phyloP scores from a whole-genome alignment of 2,113 vertebrate genomes.

The Mustela nigripes region DNA sequence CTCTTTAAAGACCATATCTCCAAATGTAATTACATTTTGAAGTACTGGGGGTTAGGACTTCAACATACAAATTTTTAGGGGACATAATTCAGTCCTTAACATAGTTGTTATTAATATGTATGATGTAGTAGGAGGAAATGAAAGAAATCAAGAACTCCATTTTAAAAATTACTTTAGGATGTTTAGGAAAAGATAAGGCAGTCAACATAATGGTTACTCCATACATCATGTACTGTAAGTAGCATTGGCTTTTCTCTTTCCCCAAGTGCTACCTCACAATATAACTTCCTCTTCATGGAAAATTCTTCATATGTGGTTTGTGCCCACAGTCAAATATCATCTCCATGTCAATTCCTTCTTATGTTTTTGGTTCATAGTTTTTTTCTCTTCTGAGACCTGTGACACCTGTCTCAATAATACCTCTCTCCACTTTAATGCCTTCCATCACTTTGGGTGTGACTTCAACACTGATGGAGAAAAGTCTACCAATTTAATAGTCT shows the following conservation, averaged over 20 bases:
- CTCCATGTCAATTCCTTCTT: neutral
- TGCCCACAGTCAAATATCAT: neutral
- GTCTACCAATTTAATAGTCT: neutral
- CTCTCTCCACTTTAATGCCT: neutral
- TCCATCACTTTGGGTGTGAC: neutral
- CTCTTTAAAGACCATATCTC: neutral
- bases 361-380: neutral
- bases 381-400: neutral
- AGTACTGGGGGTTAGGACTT: neutral
- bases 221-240: neutral
- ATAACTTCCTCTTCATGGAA: neutral
- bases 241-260: neutral
- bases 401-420: neutral
- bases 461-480: neutral
- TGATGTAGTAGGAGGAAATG: neutral
- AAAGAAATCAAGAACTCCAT: neutral
- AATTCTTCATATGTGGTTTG: neutral
- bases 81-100: neutral
- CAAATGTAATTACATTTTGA: neutral
- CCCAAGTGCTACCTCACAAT: neutral
- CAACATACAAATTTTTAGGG: neutral
- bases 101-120: neutral
- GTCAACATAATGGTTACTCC: neutral
- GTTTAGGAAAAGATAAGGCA: neutral
- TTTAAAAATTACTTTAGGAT: neutral